phyloP scores from a whole-genome alignment of 2,113 vertebrate genomes.

The Grammomys surdaster region DNA sequence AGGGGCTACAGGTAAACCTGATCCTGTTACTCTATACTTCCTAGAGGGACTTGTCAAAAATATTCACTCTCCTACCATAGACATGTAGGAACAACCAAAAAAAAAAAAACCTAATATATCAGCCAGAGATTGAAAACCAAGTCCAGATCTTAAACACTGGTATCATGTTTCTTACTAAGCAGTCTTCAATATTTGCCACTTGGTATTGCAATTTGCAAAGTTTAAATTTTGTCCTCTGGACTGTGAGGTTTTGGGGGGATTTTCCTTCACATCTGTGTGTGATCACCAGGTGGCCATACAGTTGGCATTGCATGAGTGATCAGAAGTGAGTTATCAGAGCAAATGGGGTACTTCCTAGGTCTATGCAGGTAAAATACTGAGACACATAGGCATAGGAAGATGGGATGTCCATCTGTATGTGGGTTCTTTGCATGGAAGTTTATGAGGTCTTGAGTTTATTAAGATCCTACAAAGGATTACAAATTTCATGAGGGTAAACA shows the following conservation, averaged over 20 bases:
- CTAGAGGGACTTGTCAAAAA: not conserved
- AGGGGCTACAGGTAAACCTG: not conserved
- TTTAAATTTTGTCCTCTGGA: not conserved
- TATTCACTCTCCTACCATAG: not conserved
- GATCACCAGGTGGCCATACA: too few relatives aligned
- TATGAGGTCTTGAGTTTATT: not conserved
- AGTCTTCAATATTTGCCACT: not conserved
- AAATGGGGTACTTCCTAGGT: too few relatives aligned
- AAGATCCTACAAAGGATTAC: not conserved
- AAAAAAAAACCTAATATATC: not conserved
- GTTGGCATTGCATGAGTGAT: accelerated
- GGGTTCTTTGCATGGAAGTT: not conserved
- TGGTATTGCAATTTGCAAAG: not conserved
- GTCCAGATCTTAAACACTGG: not conserved
- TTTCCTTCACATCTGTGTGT: not conserved
- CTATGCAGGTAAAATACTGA: not conserved
- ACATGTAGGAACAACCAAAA: not conserved
- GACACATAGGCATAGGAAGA: not conserved
- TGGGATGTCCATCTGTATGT: not conserved
- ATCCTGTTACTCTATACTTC: not conserved
- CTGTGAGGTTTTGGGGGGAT: not conserved
- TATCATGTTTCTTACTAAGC: not conserved
- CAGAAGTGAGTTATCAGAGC: not conserved
- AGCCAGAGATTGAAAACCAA: not conserved
- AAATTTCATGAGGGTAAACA: not conserved